phyloP scores from a whole-genome alignment of 2,888 invertebrate species.

The Ennomos erosarius region DNA sequence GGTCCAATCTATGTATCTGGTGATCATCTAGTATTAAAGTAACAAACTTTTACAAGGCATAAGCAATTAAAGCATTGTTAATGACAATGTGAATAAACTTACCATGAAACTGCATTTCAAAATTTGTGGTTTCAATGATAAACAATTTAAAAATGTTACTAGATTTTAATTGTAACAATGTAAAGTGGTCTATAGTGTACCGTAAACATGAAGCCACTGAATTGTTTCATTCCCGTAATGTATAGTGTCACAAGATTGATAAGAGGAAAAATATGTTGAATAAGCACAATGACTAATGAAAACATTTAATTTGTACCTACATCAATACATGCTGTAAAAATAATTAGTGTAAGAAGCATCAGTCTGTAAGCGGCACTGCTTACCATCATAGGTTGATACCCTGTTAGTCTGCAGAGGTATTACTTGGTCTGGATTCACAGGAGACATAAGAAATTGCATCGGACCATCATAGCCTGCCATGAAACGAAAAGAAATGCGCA shows the following conservation, averaged over 20 bases:
- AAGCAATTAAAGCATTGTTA: too few species aligned
- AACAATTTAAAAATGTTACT: background rate
- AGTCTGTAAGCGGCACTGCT: conserved; percentile 45
- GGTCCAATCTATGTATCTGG: too few species aligned
- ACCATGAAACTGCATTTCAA: conserved; percentile 22
- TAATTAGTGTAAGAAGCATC: conserved; percentile 14
- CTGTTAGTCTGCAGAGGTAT: conserved; percentile 84
- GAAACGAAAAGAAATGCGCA: conserved; percentile 62
- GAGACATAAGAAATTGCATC: conserved; percentile 93
- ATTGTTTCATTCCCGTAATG: background rate
- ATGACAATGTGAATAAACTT: conserved; percentile 1
- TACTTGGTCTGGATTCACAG: conserved; percentile 92
- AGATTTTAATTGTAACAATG: background rate
- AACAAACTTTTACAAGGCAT: too few species aligned
- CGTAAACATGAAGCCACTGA: background rate
- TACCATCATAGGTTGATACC: conserved; percentile 83
- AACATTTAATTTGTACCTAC: conserved; percentile 23
- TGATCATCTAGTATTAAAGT: too few species aligned
- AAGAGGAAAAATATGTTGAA: conserved; percentile 31
- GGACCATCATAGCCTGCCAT: conserved; percentile 93
- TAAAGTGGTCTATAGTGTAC: background rate
- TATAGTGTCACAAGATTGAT: conserved; percentile 9
- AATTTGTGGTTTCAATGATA: background rate
- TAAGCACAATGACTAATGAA: conserved; percentile 31
- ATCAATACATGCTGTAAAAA: conserved; percentile 8